phyloP scores from a whole-genome alignment of 2,797 vertebrate genomes.

The Loris lydekkerianus region DNA sequence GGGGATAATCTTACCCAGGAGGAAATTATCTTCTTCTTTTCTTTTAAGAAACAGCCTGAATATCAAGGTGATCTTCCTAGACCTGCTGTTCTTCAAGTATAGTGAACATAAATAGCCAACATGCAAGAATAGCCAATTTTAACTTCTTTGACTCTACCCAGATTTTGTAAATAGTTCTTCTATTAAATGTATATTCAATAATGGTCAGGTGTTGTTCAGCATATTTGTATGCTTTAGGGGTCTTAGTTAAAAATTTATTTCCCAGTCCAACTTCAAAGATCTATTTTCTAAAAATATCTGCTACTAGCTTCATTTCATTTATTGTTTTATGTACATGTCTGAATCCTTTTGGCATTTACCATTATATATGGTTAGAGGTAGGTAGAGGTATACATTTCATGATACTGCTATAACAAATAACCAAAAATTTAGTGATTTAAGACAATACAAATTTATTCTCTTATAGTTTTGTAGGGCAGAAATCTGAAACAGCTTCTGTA shows the following conservation, averaged over 20 bases:
- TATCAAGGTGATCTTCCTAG: not conserved
- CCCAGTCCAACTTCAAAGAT: not conserved
- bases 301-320: not conserved
- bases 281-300: slow-evolving; percentile 34
- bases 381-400: not conserved
- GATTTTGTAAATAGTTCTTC: slow-evolving; percentile 11
- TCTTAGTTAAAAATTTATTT: not conserved
- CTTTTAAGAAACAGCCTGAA: not conserved
- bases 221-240: not conserved
- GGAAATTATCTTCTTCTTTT: not conserved
- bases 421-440: not conserved
- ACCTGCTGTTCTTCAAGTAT: not conserved
- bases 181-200: not conserved
- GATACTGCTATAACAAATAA: not conserved
- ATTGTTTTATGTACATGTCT: not conserved
- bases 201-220: not conserved
- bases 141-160: not conserved
- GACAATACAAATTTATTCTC: not conserved
- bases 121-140: not conserved
- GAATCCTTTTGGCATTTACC: not conserved
- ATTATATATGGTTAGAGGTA: not conserved
- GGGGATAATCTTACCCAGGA: not conserved
- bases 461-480: not conserved
- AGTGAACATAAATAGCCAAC: not conserved
- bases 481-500: not conserved